These are phyloP conservation scores for Chelon auratus DNA, from an alignment of 2,797 vertebrate genomes.

Conservation along the genomic window DNA sequence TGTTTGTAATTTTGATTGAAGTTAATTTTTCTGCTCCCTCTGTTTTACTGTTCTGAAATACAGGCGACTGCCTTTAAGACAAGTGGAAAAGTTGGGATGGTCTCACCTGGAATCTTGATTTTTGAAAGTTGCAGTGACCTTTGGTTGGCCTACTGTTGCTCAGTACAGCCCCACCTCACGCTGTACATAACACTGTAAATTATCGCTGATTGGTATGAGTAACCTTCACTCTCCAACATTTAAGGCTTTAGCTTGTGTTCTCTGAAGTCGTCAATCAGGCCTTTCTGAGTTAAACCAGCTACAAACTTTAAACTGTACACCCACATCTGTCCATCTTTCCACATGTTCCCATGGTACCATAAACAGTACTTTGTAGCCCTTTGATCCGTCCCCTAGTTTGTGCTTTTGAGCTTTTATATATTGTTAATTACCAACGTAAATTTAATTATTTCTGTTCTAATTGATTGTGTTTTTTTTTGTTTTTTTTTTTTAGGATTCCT, in stretches of 20 bases:
- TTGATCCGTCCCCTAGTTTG: constrained; percentile 26
- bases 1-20: constrained; percentile 34
- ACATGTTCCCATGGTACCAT: constrained; percentile 46
- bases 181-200: constrained; percentile 33
- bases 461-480: constrained; percentile 5
- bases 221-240: background rate
- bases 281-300: constrained; percentile 38
- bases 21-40: constrained; percentile 2
- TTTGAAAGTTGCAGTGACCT: background rate
- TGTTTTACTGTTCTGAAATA: constrained; percentile 3
- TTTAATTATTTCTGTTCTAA: constrained; percentile 39
- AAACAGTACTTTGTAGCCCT: constrained; percentile 13
- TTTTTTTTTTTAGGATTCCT: background rate
- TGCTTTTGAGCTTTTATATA: constrained; percentile 43
- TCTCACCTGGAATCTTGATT: constrained; percentile 6
- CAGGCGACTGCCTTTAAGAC: constrained; percentile 10
- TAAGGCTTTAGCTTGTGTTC: constrained; percentile 8
- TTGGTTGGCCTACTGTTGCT: background rate
- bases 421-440: constrained; percentile 40
- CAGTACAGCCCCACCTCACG: background rate
- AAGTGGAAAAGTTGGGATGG: background rate
- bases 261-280: constrained; percentile 12
- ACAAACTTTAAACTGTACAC: constrained; percentile 21
- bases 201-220: too few species aligned
- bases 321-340: constrained; percentile 18